phyloP scores from a whole-genome alignment of 2,797 vertebrate genomes.

The Fringilla coelebs region DNA sequence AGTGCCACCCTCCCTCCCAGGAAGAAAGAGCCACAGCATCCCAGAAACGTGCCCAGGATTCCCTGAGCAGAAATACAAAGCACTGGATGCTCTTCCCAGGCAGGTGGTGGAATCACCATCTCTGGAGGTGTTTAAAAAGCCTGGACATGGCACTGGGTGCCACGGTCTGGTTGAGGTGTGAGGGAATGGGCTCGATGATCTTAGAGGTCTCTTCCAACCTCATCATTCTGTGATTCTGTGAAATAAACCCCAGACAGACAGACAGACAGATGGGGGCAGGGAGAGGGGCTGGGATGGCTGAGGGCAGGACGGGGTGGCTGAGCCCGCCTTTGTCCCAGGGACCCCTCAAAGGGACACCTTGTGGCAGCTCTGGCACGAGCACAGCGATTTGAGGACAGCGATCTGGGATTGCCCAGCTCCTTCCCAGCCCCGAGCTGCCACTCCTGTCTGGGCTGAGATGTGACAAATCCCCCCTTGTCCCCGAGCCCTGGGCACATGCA shows the following conservation, averaged over 20 bases:
- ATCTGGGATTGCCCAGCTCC: not conserved
- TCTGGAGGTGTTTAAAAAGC: no score
- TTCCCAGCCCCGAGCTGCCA: not conserved
- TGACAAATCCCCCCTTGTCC: rapidly evolving
- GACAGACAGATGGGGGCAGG: rapidly evolving
- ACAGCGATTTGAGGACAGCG: no score
- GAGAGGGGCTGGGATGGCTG: not conserved
- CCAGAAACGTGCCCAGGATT: not conserved
- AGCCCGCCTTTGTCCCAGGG: no score
- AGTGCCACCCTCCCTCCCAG: not conserved
- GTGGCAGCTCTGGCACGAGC: not conserved
- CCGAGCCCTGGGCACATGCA: not conserved
- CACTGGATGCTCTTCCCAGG: no score
- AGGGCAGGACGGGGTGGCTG: not conserved
- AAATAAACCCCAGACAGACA: rapidly evolving
- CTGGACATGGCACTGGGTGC: no score
- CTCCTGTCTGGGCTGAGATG: not conserved
- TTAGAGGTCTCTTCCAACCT: no score
- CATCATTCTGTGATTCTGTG: no score
- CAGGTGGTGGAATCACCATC: no score
- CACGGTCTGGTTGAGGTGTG: no score
- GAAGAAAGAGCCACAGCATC: not conserved
- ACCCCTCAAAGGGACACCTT: not conserved
- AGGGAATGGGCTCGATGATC: no score
- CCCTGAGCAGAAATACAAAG: not conserved